These are phyloP conservation scores for Pseudopodoces humilis DNA, from an alignment of 2,113 vertebrate genomes.

Conservation along the genomic window DNA sequence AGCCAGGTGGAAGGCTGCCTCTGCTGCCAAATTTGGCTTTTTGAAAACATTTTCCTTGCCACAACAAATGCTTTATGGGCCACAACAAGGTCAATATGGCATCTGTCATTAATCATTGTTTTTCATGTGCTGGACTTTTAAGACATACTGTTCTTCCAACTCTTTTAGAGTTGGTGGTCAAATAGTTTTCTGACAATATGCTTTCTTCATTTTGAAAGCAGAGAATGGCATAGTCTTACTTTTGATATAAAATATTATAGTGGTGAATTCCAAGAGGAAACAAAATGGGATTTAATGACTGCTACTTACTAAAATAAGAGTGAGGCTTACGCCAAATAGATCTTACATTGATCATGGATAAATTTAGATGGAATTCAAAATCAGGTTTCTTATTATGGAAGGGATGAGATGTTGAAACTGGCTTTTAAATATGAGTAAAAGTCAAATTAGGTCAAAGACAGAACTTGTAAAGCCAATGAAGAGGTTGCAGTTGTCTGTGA, in stretches of 20 bases:
- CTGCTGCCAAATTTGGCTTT: not conserved
- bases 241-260: not conserved
- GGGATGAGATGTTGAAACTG: not conserved
- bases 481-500: not conserved
- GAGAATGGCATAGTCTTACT: not conserved
- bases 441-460: not conserved
- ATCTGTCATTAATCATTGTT: not conserved
- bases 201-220: not conserved
- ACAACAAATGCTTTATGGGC: not conserved
- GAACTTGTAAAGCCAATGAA: not conserved
- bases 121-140: not conserved
- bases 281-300: not conserved
- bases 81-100: not conserved
- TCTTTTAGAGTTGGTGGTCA: not conserved
- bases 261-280: not conserved
- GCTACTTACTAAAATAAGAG: not conserved
- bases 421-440: not conserved
- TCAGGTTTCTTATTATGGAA: not conserved
- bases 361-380: constrained; percentile 15
- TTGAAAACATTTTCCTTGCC: constrained; percentile 8
- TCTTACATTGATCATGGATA: not conserved
- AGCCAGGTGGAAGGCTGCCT: not conserved
- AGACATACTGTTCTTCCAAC: not conserved
- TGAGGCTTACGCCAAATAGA: not conserved
- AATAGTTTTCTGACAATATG: not conserved